Base-by-base conservation (phyloP, 2,113 vertebrate species). In the Turdus rufiventris region DNA sequence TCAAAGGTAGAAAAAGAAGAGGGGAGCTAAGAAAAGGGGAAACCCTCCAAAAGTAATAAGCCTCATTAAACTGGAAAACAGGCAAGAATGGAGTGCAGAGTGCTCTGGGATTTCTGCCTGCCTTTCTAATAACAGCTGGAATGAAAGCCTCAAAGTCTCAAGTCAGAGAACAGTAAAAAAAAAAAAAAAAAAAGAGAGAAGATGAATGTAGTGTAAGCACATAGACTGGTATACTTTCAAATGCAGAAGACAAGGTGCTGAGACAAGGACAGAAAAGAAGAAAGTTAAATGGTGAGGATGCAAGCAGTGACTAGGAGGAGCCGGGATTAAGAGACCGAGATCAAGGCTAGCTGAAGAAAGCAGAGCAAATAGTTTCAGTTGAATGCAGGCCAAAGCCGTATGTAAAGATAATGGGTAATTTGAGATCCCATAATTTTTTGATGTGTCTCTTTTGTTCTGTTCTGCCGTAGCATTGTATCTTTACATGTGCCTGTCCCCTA, bases 11-110 rank as follows among this genome's bases (percentile, higher is more conserved):
- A 87, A 91, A 77, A 33, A 83, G 20, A 51, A 57, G 72, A 88
- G 42, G 24, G 72, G 20, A 71, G 48, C 33, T 33, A 68, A 85
- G 65, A 63, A 78, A 87, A 75, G 8, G 5, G 9, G 20, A 87
- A 23, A 75, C 34, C 61, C 34, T 87, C 56, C n/a, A 75, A 43
- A 89, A 85, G 38, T 65, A 79, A 38, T 33, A 89, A 92, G 33
- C 18, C 36, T 93, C 47, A 82, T 78, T 87, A 93, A 93, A 88
- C 16, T 58, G 42, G 66, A 75, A 95, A 94, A 84, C 12, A 78
- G 43, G 53, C 6, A 80, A 50, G 29, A 94, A 86, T 5, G 4
- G 73, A 77, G 53, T 45, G 45, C 14, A 81, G 57, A 80, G 29
- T 67, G 40, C 20, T 70, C 40, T 34, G 31, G 18, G 57, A 83